These are phyloP conservation scores for Eurypyga helias DNA, from an alignment of 2,113 vertebrate species.

Conservation along the genomic window DNA sequence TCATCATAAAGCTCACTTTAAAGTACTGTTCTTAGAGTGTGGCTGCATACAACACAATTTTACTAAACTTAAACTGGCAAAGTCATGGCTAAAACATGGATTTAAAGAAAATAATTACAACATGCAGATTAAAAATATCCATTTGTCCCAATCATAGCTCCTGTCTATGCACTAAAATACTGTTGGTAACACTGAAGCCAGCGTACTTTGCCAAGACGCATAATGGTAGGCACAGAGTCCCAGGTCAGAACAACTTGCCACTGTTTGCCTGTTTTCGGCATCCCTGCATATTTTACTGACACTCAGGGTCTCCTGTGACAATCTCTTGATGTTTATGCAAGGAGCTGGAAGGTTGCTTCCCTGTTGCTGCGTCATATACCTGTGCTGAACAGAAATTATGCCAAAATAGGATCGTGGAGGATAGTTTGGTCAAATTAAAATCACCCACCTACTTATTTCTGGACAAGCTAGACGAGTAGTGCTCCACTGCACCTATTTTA, in stretches of 20 bases:
- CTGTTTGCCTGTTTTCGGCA: background rate
- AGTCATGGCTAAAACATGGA: background rate
- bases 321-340: background rate
- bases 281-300: background rate
- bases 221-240: accelerated
- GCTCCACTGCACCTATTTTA: background rate
- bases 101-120: background rate
- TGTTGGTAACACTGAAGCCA: background rate
- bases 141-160: background rate
- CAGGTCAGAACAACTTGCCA: background rate
- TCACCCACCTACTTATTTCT: background rate
- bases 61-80: background rate
- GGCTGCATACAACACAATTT: background rate
- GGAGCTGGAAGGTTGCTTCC: background rate
- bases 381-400: background rate
- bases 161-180: background rate
- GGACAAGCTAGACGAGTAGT: background rate
- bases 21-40: background rate
- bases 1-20: background rate
- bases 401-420: background rate
- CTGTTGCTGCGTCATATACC: background rate
- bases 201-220: background rate
- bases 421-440: background rate
- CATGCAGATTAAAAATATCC: background rate
- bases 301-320: background rate